phyloP scores from a whole-genome alignment of 2,113 vertebrate species.

The Alaudala cheleensis region DNA sequence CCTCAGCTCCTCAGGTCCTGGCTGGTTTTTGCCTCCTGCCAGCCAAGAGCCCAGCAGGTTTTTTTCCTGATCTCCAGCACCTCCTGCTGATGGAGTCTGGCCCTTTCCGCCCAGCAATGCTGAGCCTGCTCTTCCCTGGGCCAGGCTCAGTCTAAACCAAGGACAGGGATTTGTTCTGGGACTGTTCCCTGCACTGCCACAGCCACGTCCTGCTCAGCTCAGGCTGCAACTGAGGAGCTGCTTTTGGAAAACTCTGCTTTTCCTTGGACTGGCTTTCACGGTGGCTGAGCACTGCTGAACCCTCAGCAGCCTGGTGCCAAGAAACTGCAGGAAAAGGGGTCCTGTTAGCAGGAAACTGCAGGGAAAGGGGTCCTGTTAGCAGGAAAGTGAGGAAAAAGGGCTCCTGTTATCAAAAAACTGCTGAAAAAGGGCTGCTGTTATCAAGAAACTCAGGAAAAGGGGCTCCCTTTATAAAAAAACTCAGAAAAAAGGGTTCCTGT shows the following conservation, averaged over 20 bases:
- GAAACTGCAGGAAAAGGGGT: background rate
- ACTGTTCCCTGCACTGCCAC: background rate
- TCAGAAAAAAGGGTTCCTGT: background rate
- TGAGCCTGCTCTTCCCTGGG: background rate
- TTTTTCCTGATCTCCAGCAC: constrained; percentile 40
- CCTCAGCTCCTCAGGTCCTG: background rate
- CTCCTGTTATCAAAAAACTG: accelerated
- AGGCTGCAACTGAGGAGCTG: accelerated
- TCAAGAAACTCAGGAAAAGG: accelerated
- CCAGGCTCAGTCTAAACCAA: background rate
- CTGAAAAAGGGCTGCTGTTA: background rate
- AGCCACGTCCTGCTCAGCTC: accelerated
- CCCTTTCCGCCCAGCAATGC: background rate
- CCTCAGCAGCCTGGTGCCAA: background rate
- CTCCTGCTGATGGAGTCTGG: constrained; percentile 55
- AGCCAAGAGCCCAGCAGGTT: constrained; percentile 21
- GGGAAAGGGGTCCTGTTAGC: too few relatives aligned
- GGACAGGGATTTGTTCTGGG: background rate
- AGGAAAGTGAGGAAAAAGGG: background rate
- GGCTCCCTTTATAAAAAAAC: background rate
- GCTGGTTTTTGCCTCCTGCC: constrained; percentile 4
- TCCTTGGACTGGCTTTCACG: accelerated
- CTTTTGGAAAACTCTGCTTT: background rate
- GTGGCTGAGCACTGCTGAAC: background rate
- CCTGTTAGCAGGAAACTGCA: too few relatives aligned